These are phyloP conservation scores for Lindbergichthys nudifrons DNA, from an alignment of 2,797 vertebrate species.

Conservation along the genomic window DNA sequence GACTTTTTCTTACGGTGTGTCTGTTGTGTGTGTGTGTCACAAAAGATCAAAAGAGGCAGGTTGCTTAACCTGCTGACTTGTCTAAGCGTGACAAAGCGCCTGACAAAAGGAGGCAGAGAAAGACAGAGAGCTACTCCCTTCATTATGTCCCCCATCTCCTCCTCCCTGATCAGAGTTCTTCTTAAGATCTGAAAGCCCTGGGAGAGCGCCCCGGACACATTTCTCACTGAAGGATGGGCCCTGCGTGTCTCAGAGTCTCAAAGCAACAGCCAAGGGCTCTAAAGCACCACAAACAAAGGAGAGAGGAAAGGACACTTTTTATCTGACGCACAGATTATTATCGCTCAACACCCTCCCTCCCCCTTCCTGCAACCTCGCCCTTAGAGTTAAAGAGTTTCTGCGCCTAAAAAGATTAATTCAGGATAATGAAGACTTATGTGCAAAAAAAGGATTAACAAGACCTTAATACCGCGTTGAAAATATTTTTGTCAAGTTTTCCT, in stretches of 20 bases:
- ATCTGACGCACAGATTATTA: slow-evolving; percentile 77
- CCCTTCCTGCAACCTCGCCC: slow-evolving; percentile 66
- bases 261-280: slow-evolving; percentile 74
- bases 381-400: slow-evolving; percentile 62
- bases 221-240: slow-evolving; percentile 77
- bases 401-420: slow-evolving; percentile 68
- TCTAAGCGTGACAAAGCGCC: slow-evolving; percentile 87
- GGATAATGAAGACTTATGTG: slow-evolving; percentile 65
- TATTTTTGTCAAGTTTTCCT: slow-evolving; percentile 70
- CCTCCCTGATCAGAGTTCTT: slow-evolving; percentile 71
- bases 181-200: slow-evolving; percentile 79
- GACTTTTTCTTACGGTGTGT: slow-evolving; percentile 54
- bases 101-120: slow-evolving; percentile 79
- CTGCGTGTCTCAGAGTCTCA: slow-evolving; percentile 69
- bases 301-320: slow-evolving; percentile 77
- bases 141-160: slow-evolving; percentile 72
- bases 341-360: slow-evolving; percentile 47
- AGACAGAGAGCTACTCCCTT: slow-evolving; percentile 81
- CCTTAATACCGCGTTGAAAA: slow-evolving; percentile 51
- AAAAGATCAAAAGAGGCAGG: slow-evolving; percentile 80
- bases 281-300: slow-evolving; percentile 73
- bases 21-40: slow-evolving; percentile 56
- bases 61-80: slow-evolving; percentile 92
- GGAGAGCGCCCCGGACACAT: slow-evolving; percentile 66
- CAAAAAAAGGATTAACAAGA: slow-evolving; percentile 53